A percentile compares a stretch with the other conserved stretches of the same genome.
These are phyloP conservation scores for Acleris holmiana DNA, from an alignment of 2,888 invertebrate species.

Conservation along the genomic window DNA sequence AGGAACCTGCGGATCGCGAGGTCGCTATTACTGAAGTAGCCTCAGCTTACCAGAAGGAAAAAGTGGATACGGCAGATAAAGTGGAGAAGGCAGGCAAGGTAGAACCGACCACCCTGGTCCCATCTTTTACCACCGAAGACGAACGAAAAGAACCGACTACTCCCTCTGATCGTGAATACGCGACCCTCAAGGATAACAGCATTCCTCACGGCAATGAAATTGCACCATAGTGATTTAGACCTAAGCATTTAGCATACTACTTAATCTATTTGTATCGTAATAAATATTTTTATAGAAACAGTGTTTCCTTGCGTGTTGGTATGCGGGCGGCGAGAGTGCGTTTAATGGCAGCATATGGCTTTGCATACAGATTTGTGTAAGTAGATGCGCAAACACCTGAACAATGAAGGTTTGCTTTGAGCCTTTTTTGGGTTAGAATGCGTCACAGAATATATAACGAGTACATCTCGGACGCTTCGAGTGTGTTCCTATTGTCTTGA, in stretches of 20 bases:
- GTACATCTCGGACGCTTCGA: conserved; percentile 9
- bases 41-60: conserved; percentile 53
- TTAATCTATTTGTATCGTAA: conserved; percentile 73
- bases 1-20: conserved; percentile 57
- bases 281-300: conserved; percentile 69
- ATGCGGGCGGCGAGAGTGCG: conserved; percentile 51
- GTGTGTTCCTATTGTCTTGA: conserved; percentile 19
- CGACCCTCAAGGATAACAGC: conserved; percentile 67
- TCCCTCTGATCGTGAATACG: conserved; percentile 57
- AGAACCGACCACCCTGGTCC: conserved; percentile 36
- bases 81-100: neutral
- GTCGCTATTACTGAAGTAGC: conserved; percentile 67
- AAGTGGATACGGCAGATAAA: conserved; percentile 37
- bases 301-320: conserved; percentile 61
- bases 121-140: conserved; percentile 48
- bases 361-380: conserved; percentile 33
- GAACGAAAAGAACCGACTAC: conserved; percentile 67
- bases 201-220: conserved; percentile 72
- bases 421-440: conserved; percentile 33
- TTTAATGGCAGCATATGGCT: conserved; percentile 30
- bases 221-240: conserved; percentile 63
- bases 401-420: conserved; percentile 53
- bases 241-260: conserved; percentile 59
- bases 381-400: conserved; percentile 43
- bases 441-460: conserved; percentile 24